phyloP scores from a whole-genome alignment of 2,888 invertebrate genomes.

The Carcina quercana region DNA sequence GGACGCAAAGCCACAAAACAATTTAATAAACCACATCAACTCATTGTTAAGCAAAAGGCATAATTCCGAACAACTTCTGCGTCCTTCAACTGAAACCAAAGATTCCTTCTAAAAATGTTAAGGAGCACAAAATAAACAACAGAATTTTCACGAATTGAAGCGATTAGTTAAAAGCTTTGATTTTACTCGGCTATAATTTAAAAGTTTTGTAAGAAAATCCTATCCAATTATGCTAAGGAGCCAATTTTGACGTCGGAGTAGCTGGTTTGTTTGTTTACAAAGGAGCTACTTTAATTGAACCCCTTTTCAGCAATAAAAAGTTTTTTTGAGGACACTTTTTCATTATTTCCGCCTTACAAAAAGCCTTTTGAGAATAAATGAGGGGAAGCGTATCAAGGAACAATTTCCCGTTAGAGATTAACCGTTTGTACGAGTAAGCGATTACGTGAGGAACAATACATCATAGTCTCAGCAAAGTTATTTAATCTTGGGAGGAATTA shows the following conservation, averaged over 20 bases:
- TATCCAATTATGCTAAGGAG: slow-evolving; percentile 50
- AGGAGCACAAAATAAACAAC: slow-evolving; percentile 2
- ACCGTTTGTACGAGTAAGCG: slow-evolving; percentile 19
- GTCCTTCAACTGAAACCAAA: too few species aligned
- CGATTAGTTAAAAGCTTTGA: slow-evolving; percentile 15
- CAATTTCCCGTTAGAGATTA: slow-evolving; percentile 57
- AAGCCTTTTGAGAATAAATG: slow-evolving; percentile 27
- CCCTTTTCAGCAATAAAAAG: slow-evolving; percentile 27
- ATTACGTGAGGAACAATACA: slow-evolving; percentile 6
- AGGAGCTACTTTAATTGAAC: slow-evolving; percentile 43
- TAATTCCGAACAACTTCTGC: too few species aligned
- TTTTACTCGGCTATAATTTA: slow-evolving; percentile 28
- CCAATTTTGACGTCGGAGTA: slow-evolving; percentile 38
- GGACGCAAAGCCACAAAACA: too few species aligned
- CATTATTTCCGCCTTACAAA: slow-evolving; percentile 27
- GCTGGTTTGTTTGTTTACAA: slow-evolving; percentile 43
- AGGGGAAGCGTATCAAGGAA: slow-evolving; percentile 44
- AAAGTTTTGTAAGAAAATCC: slow-evolving; percentile 38
- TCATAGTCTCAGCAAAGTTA: neutral
- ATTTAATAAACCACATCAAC: too few species aligned
- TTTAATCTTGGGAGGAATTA: slow-evolving; percentile 1
- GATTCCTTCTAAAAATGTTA: too few species aligned
- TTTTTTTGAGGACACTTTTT: slow-evolving; percentile 29
- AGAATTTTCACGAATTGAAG: neutral
- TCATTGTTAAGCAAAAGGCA: too few species aligned